A percentile compares a stretch with the other conserved stretches of the same genome.
These are phyloP conservation scores for Heliconius ismenius DNA, from an alignment of 2,888 invertebrate species.

Conservation along the genomic window DNA sequence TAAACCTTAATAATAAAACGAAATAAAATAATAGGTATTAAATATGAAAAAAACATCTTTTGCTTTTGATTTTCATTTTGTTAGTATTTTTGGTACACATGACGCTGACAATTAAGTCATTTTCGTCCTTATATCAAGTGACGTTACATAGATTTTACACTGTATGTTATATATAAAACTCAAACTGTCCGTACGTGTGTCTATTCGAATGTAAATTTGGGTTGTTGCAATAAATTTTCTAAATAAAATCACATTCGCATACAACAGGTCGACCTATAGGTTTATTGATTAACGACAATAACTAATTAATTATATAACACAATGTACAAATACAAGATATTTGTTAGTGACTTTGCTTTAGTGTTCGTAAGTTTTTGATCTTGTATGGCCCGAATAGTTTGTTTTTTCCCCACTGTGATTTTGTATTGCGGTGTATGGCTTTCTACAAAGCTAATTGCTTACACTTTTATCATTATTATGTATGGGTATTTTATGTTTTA, in stretches of 20 bases:
- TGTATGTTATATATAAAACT: slow-evolving; percentile 22
- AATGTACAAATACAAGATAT: slow-evolving; percentile 62
- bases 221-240: slow-evolving; percentile 77
- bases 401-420: slow-evolving; percentile 41
- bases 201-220: slow-evolving; percentile 61
- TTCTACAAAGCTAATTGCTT: slow-evolving; percentile 30
- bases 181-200: slow-evolving; percentile 49
- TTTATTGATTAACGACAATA: slow-evolving; percentile 43
- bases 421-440: slow-evolving; percentile 6
- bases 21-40: no score
- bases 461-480: slow-evolving; percentile 44
- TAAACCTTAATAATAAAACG: no score
- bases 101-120: no score
- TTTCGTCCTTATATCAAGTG: neutral
- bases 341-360: slow-evolving; percentile 43
- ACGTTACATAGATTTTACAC: neutral
- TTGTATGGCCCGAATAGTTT: slow-evolving; percentile 16
- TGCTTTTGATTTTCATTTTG: no score
- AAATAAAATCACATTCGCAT: slow-evolving; percentile 64
- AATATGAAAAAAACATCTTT: no score
- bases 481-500: slow-evolving; percentile 75
- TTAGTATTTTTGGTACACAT: no score
- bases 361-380: slow-evolving; percentile 27
- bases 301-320: slow-evolving; percentile 48
- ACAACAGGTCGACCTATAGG: slow-evolving; percentile 41